These are phyloP conservation scores for Paralvinella palmiformis DNA, from an alignment of 1,140 invertebrate genomes.

Conservation along the genomic window DNA sequence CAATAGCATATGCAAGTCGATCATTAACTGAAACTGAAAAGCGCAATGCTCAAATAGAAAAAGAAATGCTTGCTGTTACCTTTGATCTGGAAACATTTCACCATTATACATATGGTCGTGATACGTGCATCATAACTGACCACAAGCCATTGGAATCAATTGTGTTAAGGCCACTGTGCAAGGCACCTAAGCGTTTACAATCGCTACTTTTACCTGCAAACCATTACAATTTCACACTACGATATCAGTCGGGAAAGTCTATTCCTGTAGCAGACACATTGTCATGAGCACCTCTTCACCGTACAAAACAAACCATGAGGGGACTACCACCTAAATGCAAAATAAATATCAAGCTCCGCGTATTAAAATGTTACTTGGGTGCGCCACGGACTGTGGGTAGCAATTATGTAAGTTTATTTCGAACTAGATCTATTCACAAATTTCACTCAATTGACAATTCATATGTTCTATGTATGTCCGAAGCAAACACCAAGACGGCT, in stretches of 20 bases:
- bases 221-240: slow-evolving; percentile 47
- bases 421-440: too few relatives aligned
- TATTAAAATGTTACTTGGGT: too few relatives aligned
- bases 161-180: slow-evolving; percentile 43
- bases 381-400: too few relatives aligned
- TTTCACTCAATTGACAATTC: too few relatives aligned
- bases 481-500: too few relatives aligned
- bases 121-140: slow-evolving; percentile 29
- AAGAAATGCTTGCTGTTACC: slow-evolving; percentile 52
- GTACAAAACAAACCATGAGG: too few relatives aligned
- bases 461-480: too few relatives aligned
- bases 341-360: too few relatives aligned
- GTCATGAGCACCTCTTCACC: slow-evolving; percentile 15
- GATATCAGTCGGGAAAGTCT: slow-evolving; percentile 41
- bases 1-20: slow-evolving; percentile 49
- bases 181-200: slow-evolving; percentile 46
- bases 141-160: slow-evolving; percentile 47
- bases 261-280: slow-evolving; percentile 44
- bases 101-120: slow-evolving; percentile 41
- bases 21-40: slow-evolving; percentile 45
- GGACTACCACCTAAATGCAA: too few relatives aligned
- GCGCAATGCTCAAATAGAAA: slow-evolving; percentile 52
- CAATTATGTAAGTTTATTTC: too few relatives aligned
- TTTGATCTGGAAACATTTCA: slow-evolving; percentile 49
- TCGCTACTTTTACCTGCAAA: slow-evolving; percentile 47